phyloP scores from a whole-genome alignment of 2,797 vertebrate genomes.

The Hydrolagus colliei region DNA sequence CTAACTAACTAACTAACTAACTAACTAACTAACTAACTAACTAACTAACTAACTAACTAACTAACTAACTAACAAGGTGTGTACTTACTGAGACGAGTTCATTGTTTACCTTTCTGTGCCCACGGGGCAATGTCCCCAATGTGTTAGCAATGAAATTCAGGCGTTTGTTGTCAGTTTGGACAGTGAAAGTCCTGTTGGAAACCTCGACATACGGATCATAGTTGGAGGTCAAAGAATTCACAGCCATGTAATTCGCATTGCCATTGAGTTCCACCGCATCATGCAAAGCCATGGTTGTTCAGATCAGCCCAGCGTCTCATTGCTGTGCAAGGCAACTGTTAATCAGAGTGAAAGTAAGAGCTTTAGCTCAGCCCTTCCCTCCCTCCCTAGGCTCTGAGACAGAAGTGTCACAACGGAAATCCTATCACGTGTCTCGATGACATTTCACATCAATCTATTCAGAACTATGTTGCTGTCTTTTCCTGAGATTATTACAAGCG shows the following conservation, averaged over 20 bases:
- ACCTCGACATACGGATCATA: slow-evolving; percentile 53
- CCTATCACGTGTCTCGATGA: slow-evolving; percentile 60
- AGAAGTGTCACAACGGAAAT: slow-evolving; percentile 59
- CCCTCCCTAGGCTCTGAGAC: slow-evolving; percentile 37
- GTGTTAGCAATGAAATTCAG: slow-evolving; percentile 47
- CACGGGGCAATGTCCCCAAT: slow-evolving; percentile 54
- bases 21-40: too few species aligned
- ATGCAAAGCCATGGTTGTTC: slow-evolving; percentile 42
- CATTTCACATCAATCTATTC: neutral
- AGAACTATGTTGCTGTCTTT: too few species aligned
- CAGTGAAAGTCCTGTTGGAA: slow-evolving; percentile 39
- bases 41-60: too few species aligned
- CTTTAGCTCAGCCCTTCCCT: slow-evolving; percentile 36
- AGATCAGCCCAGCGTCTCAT: slow-evolving; percentile 37
- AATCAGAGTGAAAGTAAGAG: slow-evolving; percentile 35
- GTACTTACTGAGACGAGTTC: slow-evolving; percentile 20
- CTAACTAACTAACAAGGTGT: too few species aligned
- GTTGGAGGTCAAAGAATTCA: slow-evolving; percentile 49
- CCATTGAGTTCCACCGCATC: slow-evolving; percentile 62
- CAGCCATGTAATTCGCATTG: slow-evolving; percentile 46
- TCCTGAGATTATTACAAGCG: too few species aligned
- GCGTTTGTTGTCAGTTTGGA: slow-evolving; percentile 45
- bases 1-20: too few species aligned
- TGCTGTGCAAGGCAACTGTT: slow-evolving; percentile 36
- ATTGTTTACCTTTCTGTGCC: slow-evolving; percentile 63